Base-by-base conservation (phyloP, 2,888 invertebrate genomes). In the Elmis aenea region DNA sequence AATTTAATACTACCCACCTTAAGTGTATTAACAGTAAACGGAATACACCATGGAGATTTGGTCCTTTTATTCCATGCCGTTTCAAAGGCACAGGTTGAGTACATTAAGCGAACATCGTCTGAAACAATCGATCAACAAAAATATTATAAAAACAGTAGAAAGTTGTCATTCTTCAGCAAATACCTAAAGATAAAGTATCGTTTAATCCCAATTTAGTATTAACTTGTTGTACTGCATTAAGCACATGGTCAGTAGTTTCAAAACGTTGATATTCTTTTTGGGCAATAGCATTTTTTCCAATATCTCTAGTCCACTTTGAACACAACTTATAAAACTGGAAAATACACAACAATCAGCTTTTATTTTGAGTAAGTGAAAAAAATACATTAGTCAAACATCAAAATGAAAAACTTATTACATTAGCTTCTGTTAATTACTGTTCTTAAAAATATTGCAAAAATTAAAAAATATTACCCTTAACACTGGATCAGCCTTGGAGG, bases 21-120 rank as follows among this genome's bases (percentile, higher is more conserved):
- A 2, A 83, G 69, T 48, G 79, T 75, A 3, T 77, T 65, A 37
- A 69, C 56, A 46, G 80, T 75, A 58, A 91, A 83, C 16, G 79
- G 70, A 46, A 74, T 72, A 68, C 91, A 91, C 91, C 91, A 91
- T 0, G 88, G 83, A 3, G 89, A 88, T 21, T 61, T 62, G 11
- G 46, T 51, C 30, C 48, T 65, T 47, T 76, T 75, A 40, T 76
- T 71, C 85, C 86, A 86, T n/a, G 90, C 83, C 3, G 84, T 86
- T 69, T 90, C 90, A 65, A 81, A 90, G 1, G 79, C 81, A 66
- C 91, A 91, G 20, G 78, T 76, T 49, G 76, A 74, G 58, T 84
- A 84, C 67, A 90, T 83, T 22, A 81, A 63, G 39, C 72, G 66
- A 30, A 78, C 72, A 46, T 74, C 75, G 33, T 73, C 82, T 81